A percentile compares a stretch with the other conserved stretches of the same genome.
These are phyloP conservation scores for Endomychus coccineus DNA, from an alignment of 2,888 invertebrate genomes.

Conservation along the genomic window DNA sequence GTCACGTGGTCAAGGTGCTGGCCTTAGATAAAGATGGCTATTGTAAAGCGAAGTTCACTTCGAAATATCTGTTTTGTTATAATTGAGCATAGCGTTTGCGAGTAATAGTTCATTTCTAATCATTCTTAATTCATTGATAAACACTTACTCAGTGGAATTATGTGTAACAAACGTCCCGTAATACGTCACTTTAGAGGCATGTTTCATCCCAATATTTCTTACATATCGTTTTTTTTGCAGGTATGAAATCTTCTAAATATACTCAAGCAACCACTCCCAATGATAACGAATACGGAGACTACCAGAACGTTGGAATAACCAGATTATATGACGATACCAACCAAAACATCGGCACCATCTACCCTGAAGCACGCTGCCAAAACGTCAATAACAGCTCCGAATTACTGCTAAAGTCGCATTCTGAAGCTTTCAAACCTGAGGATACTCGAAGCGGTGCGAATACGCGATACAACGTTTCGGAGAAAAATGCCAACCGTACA, in stretches of 20 bases:
- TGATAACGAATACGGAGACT: constrained; percentile 37
- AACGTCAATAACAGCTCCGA: constrained; percentile 32
- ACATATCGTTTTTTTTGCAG: constrained; percentile 9
- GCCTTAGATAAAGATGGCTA: too few species aligned
- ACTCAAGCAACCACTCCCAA: constrained; percentile 37
- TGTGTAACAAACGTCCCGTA: too few species aligned
- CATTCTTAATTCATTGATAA: too few species aligned
- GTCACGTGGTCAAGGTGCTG: too few species aligned
- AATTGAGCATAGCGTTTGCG: too few species aligned
- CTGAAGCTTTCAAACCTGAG: constrained; percentile 23
- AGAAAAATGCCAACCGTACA: constrained; percentile 33
- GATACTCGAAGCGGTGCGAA: constrained; percentile 27
- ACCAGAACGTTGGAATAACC: constrained; percentile 35
- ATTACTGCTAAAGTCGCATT: constrained; percentile 32
- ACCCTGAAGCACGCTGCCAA: constrained; percentile 24
- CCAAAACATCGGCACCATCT: constrained; percentile 25
- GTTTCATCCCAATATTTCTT: background rate
- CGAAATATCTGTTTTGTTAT: too few species aligned
- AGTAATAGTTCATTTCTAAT: too few species aligned
- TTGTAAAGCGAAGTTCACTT: too few species aligned
- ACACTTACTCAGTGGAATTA: too few species aligned
- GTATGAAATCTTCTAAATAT: constrained; percentile 40
- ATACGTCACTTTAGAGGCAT: too few species aligned
- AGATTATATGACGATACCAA: constrained; percentile 29
- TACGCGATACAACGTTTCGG: too few species aligned